Conservation (phyloP, 2,888 invertebrate genomes). For the Azorinus chamasolen region DNA sequence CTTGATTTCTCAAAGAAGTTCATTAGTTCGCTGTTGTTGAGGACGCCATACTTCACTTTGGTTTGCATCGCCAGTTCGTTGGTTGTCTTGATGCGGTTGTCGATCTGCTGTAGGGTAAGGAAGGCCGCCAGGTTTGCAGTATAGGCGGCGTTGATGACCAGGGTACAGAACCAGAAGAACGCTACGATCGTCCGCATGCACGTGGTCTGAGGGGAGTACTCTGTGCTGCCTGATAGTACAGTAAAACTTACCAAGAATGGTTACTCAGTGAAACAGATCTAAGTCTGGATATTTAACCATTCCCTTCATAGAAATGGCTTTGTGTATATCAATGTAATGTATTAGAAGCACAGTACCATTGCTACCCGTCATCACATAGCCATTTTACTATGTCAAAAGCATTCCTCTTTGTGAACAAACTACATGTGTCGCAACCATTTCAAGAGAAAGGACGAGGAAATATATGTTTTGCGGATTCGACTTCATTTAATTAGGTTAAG, state of each 20-base stretch:
- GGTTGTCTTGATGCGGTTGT: conserved; percentile 75
- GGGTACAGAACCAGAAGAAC: conserved; percentile 82
- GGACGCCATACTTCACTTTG: conserved; percentile 73
- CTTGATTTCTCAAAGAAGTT: conserved; percentile 70
- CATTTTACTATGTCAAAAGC: too few relatives aligned
- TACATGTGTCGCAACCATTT: too few relatives aligned
- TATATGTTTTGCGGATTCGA: too few relatives aligned
- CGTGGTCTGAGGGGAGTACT: conserved; percentile 81
- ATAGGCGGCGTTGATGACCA: conserved; percentile 81
- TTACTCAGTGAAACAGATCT: too few relatives aligned
- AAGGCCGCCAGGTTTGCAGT: conserved; percentile 82
- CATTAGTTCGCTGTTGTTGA: conserved; percentile 75
- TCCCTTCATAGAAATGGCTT: too few relatives aligned
- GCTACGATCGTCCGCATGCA: conserved; percentile 81
- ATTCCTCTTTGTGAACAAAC: too few relatives aligned
- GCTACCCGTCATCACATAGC: too few relatives aligned
- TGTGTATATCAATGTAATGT: background rate
- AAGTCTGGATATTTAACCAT: too few relatives aligned
- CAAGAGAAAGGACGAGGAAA: too few relatives aligned
- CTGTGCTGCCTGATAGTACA: conserved; percentile 68
- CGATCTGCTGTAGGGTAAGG: conserved; percentile 79
- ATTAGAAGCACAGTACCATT: too few relatives aligned
- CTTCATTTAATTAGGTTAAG: too few relatives aligned
- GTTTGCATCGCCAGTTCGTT: conserved; percentile 75
- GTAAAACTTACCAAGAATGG: too few relatives aligned